Evolutionary conservation across 2,797 vertebrate species (phyloP), one percentile per base, ranked within the genome.

Genomic region (Calcarius lapponicus): DNA sequence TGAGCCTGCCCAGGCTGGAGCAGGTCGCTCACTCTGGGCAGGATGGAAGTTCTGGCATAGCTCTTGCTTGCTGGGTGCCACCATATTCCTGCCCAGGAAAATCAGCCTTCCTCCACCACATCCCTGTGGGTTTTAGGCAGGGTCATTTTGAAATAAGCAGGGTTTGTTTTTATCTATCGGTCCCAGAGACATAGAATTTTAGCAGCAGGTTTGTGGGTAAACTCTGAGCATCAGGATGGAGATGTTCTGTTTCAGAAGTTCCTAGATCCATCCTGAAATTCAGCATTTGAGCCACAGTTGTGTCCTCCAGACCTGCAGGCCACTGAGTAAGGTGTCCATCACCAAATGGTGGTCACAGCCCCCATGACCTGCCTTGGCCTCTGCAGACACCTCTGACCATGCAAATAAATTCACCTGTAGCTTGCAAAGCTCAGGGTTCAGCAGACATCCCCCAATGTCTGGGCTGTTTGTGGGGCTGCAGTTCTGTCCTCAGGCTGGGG

Each of bases 221-320:
- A 58, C 7, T 57, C 65, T 54, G 76, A 78, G 42, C 21, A 71
- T 71, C 36, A 34, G 53, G 31, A 32, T 32, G 34, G 45, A 67
- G 50, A 34, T 20, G 17, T 28, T n/a, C 20, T 57, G 14, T 74
- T 84, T 71, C 53, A 56, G 38, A 80, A 34, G 38, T 38, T 5
- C 6, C 17, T 21, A 11, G 32, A 26, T 18, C 32, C 64, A 43
- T 18, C 64, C 51, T 62, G 47, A 65, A 80, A 73, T 72, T 58
- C 75, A 47, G 0, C 6, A 16, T 73, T 50, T 70, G 24, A 3
- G 88, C 6, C 26, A 32, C 0, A 0, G 0, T 4, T 54, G 6
- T 61, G 26, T 38, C 32, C 38, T 57, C 10, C 60, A 45, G 3
- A 16, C 18, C 50, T 48, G 38, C 29, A 92, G 51, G 21, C 4